Conservation (phyloP, 1,140 invertebrate species). For the Cepaea nemoralis region DNA sequence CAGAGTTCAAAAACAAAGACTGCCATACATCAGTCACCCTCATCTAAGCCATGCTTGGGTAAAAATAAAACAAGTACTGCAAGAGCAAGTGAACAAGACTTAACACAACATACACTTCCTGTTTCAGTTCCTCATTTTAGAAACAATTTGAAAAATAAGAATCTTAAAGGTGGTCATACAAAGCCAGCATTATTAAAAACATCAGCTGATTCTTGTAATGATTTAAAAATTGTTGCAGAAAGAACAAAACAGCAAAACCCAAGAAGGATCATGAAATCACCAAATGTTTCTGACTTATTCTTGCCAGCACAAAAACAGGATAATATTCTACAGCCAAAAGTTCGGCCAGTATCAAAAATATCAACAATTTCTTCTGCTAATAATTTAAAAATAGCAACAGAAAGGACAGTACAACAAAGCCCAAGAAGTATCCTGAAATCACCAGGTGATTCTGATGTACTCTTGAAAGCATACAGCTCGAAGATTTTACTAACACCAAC, state of each 20-base stretch:
- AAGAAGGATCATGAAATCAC: no score
- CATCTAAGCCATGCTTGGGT: neutral
- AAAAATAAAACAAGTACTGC: neutral
- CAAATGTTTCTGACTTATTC: no score
- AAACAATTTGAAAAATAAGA: neutral
- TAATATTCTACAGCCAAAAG: no score
- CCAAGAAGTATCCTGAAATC: neutral
- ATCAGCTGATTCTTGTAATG: no score
- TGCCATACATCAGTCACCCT: neutral
- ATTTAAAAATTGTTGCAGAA: no score
- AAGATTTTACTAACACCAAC: neutral
- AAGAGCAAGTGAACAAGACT: neutral
- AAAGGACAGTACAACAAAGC: neutral
- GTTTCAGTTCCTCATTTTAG: constrained; percentile 4
- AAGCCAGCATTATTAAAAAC: no score
- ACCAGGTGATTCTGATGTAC: neutral
- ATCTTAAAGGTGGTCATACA: neutral
- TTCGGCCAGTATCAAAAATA: neutral
- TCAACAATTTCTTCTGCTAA: neutral
- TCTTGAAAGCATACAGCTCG: neutral
- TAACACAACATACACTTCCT: neutral
- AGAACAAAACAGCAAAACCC: no score
- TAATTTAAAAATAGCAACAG: neutral
- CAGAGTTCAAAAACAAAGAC: neutral
- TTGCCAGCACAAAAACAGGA: no score